phyloP scores from a whole-genome alignment of 1,140 invertebrate species.

The Platyura marginata region DNA sequence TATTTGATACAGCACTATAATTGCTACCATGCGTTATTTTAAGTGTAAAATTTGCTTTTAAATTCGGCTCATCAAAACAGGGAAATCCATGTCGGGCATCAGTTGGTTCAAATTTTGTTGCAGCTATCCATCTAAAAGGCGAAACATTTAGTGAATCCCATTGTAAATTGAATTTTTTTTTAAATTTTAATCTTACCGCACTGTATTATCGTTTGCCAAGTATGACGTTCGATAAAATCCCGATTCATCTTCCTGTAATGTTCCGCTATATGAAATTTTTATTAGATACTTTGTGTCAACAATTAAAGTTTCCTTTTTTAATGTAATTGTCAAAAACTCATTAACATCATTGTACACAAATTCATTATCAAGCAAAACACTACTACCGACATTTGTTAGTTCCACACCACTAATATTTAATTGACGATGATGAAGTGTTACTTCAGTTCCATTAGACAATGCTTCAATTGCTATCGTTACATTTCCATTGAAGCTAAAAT shows the following conservation, averaged over 20 bases:
- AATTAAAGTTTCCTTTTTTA: not conserved
- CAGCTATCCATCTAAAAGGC: constrained; percentile 56
- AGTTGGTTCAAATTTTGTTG: constrained; percentile 85
- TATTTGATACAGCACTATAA: constrained; percentile 65
- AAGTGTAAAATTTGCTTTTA: constrained; percentile 77
- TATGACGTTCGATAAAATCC: not conserved
- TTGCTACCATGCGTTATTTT: constrained; percentile 48
- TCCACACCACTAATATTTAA: not conserved
- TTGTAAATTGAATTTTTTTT: too few species aligned
- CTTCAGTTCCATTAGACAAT: not conserved
- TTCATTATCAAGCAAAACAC: not conserved
- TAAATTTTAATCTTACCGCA: too few species aligned
- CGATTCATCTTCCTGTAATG: not conserved
- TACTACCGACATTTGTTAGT: not conserved
- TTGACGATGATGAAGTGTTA: not conserved
- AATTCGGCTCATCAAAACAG: constrained; percentile 87
- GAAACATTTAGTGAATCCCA: too few species aligned
- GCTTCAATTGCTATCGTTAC: not conserved
- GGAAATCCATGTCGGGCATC: constrained; percentile 84
- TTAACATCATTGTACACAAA: not conserved
- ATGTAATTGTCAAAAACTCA: not conserved
- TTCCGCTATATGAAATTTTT: not conserved
- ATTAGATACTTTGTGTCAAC: not conserved
- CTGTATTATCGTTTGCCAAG: not conserved
- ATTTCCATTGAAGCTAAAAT: not conserved